A percentile compares a stretch with the other conserved stretches of the same genome.
Conservation (phyloP, 2,888 invertebrate genomes). For the Ennomos fuscantarius region DNA sequence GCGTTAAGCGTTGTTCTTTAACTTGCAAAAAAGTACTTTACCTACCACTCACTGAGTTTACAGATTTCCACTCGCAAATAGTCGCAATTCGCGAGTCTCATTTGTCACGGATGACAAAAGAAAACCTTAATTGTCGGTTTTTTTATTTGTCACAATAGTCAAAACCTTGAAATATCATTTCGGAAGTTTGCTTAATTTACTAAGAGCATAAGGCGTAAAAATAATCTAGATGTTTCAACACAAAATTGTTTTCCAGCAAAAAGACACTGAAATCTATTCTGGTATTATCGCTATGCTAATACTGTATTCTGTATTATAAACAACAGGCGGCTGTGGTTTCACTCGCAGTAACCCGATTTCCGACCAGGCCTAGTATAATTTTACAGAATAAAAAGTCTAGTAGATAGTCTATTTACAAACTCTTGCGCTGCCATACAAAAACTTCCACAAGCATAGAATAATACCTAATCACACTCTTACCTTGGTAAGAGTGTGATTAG, state of each 20-base stretch:
- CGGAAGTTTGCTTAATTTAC: slow-evolving; percentile 33
- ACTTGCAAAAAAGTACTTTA: neutral
- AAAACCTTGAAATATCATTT: slow-evolving; percentile 31
- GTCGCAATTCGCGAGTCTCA: slow-evolving; percentile 12
- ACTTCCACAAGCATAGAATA: too few relatives aligned
- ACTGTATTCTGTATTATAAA: too few relatives aligned
- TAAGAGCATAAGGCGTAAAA: slow-evolving; percentile 23
- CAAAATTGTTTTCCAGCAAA: slow-evolving; percentile 6
- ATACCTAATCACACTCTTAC: too few relatives aligned
- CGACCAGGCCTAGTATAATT: too few relatives aligned
- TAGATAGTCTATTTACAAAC: too few relatives aligned
- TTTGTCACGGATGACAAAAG: slow-evolving; percentile 31
- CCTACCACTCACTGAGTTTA: slow-evolving; percentile 14
- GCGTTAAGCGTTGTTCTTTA: too few relatives aligned
- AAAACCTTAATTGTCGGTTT: slow-evolving; percentile 33
- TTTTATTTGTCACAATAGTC: slow-evolving; percentile 17
- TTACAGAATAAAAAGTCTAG: too few relatives aligned
- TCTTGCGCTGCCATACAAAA: too few relatives aligned
- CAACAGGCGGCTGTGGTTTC: too few relatives aligned
- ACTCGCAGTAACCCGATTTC: too few relatives aligned
- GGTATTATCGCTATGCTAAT: too few relatives aligned
- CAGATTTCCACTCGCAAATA: slow-evolving; percentile 7
- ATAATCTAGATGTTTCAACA: slow-evolving; percentile 18
- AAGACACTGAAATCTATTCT: neutral
- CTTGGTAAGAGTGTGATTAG: too few relatives aligned